Evolutionary conservation across 1,140 invertebrate genomes (phyloP), one percentile per base, ranked within the genome.

Genomic region (Oncopeltus fasciatus): DNA sequence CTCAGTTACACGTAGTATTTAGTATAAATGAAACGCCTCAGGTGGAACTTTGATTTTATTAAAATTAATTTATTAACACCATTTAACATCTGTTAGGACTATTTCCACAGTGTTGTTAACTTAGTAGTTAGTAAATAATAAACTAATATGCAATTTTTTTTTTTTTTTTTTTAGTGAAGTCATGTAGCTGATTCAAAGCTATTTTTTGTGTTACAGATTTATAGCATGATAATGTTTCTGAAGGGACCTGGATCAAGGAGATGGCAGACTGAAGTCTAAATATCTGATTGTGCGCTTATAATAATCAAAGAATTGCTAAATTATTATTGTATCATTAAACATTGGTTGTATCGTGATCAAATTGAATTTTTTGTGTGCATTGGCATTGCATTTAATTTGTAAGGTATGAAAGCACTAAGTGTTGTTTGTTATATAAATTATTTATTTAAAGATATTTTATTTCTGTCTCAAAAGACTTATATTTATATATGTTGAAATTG

Each of bases 251-350:
- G 56, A 24, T 20, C n/a, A 20, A 29, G 43, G 46, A 60, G 59
- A 38, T 60, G 59, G 59, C 59, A 46, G 59, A 60, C 59, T 60
- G 59, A 57, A 57, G 56, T 31, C 31, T 57, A 57, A n/a, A 57
- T 56, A 57, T 57, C 2, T 38, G 26, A 24, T 53, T 53, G 49
- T 53, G 49, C 49, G 49, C 49, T 53, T 53, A 53, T 53, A 53
- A 53, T 53, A 18, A 53, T n/a, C n/a, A 53, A 53, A 24, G 49
- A 24, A 24, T 53, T 53, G 49, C 49, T 53, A 27, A 53, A 53
- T 53, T 53, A 46, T 46, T 46, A 53, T 57, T 20, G 33, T 49
- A 49, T 21, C 2, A 57, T n/a, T 31, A 57, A 57, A 20, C 29
- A 57, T 31, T 33, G 33, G 56, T 33, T 57, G 56, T 53, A 53